Conservation (phyloP, 2,113 vertebrate genomes). For the Probosciger aterrimus region DNA sequence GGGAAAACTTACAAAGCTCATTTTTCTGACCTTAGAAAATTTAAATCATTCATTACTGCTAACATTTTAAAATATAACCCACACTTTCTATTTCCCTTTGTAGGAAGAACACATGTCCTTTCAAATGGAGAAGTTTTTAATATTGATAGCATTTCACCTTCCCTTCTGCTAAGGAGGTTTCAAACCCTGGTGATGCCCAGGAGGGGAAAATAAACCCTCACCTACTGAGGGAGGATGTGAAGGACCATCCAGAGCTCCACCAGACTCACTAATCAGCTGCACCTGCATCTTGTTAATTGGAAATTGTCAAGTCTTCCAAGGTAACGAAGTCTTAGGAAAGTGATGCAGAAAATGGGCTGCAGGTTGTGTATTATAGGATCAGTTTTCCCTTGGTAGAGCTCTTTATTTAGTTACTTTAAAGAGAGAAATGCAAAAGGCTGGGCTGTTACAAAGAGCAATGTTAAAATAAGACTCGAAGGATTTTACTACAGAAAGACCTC, state of each 20-base stretch:
- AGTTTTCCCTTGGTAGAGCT: not conserved
- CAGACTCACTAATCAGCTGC: not conserved
- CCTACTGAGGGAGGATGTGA: not conserved
- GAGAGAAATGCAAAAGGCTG: not conserved
- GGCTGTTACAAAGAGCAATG: not conserved
- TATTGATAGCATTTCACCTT: not conserved
- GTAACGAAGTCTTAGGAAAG: not conserved
- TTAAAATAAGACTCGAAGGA: not conserved
- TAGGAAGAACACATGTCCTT: not conserved
- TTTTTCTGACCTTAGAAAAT: constrained; percentile 43
- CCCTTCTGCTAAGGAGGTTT: not conserved
- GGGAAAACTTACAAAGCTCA: not conserved
- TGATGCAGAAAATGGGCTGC: not conserved
- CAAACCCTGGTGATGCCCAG: not conserved
- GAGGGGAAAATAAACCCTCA: not conserved
- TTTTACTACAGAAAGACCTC: not conserved
- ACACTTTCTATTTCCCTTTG: not conserved
- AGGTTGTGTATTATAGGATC: not conserved
- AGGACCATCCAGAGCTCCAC: not conserved
- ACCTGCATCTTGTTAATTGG: constrained; percentile 48
- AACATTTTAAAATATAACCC: constrained; percentile 31
- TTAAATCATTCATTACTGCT: constrained; percentile 21
- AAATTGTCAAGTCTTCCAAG: not conserved
- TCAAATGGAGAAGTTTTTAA: not conserved
- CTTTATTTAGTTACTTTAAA: not conserved